phyloP scores from a whole-genome alignment of 2,113 vertebrate species.

The Danionella cerebrum region DNA sequence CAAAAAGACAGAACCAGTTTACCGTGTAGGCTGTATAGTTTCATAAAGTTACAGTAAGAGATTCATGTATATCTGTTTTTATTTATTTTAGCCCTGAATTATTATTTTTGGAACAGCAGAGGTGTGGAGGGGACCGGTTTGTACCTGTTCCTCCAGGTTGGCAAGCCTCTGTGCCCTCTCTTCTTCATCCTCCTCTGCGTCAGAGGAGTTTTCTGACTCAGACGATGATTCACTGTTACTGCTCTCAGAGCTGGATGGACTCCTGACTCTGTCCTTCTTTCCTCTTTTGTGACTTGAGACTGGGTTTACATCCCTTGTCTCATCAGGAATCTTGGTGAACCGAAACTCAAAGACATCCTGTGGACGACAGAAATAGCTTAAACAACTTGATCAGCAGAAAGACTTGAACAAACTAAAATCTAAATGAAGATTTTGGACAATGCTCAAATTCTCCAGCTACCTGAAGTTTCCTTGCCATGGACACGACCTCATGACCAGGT shows the following conservation, averaged over 20 bases:
- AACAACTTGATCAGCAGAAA: neutral
- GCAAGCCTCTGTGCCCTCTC: conserved; percentile 54
- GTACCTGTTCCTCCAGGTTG: conserved; percentile 77
- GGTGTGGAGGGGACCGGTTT: neutral
- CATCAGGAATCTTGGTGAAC: conserved; percentile 75
- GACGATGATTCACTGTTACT: conserved; percentile 63
- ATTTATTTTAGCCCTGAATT: no score
- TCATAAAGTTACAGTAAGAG: no score
- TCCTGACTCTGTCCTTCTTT: conserved; percentile 27
- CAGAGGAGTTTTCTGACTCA: conserved; percentile 57
- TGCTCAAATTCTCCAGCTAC: conserved; percentile 46
- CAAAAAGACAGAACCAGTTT: no score
- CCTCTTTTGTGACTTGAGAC: conserved; percentile 1
- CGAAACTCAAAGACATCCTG: conserved; percentile 88
- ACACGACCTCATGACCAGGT: conserved; percentile 74
- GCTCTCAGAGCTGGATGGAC: conserved; percentile 50
- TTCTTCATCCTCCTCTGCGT: conserved; percentile 58
- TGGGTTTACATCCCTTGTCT: conserved; percentile 40
- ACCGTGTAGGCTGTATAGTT: no score
- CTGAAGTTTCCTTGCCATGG: conserved; percentile 85
- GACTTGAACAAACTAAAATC: neutral
- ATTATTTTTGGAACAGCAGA: neutral
- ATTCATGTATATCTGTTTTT: no score
- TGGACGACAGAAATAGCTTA: neutral
- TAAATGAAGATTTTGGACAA: neutral